phyloP scores from a whole-genome alignment of 1,140 invertebrate genomes.

The Bombyx mori region DNA sequence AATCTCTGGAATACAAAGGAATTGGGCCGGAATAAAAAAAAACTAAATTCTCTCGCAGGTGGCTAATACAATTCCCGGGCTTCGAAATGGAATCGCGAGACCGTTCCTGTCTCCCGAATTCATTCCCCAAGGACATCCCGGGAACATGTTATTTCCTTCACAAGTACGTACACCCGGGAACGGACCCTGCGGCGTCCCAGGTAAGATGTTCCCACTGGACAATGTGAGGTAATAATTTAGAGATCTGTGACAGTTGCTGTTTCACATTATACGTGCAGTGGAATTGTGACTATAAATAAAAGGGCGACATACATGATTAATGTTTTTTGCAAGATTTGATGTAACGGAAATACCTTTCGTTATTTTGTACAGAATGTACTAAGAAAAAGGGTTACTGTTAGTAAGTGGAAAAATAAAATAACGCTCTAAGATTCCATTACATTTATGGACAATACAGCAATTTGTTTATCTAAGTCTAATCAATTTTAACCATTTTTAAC shows the following conservation, averaged over 20 bases:
- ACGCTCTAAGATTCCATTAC: no score
- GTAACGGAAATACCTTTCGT: no score
- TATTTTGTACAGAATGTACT: no score
- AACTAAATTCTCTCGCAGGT: conserved; percentile 70
- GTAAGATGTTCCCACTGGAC: conserved; percentile 29
- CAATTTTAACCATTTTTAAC: no score
- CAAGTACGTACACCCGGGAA: conserved; percentile 80
- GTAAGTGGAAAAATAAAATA: no score
- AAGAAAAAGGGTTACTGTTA: no score
- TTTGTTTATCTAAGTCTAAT: no score
- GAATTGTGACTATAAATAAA: no score
- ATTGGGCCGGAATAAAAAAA: conserved; percentile 6
- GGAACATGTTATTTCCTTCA: conserved; percentile 91
- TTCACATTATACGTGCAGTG: no score
- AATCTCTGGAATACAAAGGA: background rate
- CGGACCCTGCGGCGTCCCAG: conserved; percentile 72
- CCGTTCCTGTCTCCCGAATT: conserved; percentile 85
- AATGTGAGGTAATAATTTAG: conserved; percentile 2
- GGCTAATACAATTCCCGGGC: conserved; percentile 80
- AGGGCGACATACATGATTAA: no score
- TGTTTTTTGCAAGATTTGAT: no score
- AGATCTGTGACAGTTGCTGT: background rate
- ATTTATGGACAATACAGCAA: no score
- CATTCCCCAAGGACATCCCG: conserved; percentile 82
- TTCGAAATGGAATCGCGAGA: conserved; percentile 84